Percentiles rank a stretch among this genome's conserved stretches.
These are phyloP conservation scores for Plutomurus gul DNA, from an alignment of 1,140 invertebrate species.

Conservation along the genomic window DNA sequence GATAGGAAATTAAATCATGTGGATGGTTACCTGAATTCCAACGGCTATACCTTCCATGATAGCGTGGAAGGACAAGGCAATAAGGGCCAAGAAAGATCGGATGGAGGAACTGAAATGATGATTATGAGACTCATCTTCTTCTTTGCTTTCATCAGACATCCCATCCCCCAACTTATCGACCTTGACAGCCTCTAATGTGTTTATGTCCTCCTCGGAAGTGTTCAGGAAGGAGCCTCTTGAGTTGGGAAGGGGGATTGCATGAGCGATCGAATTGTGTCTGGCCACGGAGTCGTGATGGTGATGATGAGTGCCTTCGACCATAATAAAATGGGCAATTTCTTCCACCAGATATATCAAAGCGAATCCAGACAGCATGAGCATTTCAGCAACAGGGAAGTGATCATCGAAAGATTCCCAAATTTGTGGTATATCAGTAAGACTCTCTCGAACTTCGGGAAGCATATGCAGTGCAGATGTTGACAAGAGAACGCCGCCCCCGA, in stretches of 20 bases:
- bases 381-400: conserved; percentile 69
- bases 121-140: conserved; percentile 29
- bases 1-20: background rate
- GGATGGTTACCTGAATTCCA: conserved; percentile 47
- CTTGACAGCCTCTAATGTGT: conserved; percentile 34
- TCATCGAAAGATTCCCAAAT: conserved; percentile 40
- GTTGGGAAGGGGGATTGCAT: conserved; percentile 4
- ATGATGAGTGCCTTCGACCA: conserved; percentile 59
- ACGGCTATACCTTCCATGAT: conserved; percentile 76
- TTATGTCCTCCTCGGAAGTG: background rate
- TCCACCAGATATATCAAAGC: conserved; percentile 84
- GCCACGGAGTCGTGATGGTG: conserved; percentile 31
- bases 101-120: conserved; percentile 62
- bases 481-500: conserved; percentile 88
- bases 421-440: conserved; percentile 56
- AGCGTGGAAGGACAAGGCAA: conserved; percentile 87
- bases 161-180: background rate
- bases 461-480: conserved; percentile 88
- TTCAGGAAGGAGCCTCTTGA: background rate
- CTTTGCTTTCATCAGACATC: background rate
- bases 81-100: conserved; percentile 75
- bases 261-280: conserved; percentile 44
- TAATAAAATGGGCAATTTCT: conserved; percentile 69
- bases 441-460: conserved; percentile 81
- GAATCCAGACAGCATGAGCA: conserved; percentile 74